Conservation (phyloP, 2,113 vertebrate species). For the Loxodonta africana region DNA sequence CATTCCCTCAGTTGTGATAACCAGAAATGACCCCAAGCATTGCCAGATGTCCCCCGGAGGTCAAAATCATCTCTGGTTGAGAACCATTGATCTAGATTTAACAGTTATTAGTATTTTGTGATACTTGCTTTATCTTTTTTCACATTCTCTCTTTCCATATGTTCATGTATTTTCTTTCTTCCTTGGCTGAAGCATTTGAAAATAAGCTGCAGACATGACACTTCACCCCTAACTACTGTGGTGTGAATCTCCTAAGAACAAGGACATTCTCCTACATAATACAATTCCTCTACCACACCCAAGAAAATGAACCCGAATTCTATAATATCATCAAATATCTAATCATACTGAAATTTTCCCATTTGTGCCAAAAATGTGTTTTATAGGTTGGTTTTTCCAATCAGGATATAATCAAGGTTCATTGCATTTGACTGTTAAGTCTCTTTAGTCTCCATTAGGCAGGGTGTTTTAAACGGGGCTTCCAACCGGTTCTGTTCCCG, state of each 20-base stretch:
- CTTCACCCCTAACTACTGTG: not conserved
- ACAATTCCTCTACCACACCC: not conserved
- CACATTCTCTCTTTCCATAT: not conserved
- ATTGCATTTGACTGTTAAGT: constrained; percentile 31
- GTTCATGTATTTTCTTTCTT: not conserved
- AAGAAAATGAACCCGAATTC: not conserved
- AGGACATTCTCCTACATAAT: not conserved
- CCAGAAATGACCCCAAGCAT: not conserved
- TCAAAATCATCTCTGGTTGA: not conserved
- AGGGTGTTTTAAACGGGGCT: no score
- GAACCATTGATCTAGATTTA: not conserved
- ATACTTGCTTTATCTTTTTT: not conserved
- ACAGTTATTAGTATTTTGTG: not conserved
- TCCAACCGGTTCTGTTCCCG: no score
- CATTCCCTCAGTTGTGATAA: not conserved
- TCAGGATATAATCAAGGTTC: not conserved
- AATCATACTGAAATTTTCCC: not conserved
- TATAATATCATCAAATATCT: not conserved
- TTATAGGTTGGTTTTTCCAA: not conserved
- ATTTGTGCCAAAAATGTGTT: not conserved
- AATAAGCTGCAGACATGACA: constrained; percentile 4
- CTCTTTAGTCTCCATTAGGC: not conserved
- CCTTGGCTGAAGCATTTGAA: not conserved
- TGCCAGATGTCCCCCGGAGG: not conserved
- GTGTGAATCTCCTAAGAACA: not conserved